Conservation (phyloP, 2,113 vertebrate genomes). For the Falco punctatus region DNA sequence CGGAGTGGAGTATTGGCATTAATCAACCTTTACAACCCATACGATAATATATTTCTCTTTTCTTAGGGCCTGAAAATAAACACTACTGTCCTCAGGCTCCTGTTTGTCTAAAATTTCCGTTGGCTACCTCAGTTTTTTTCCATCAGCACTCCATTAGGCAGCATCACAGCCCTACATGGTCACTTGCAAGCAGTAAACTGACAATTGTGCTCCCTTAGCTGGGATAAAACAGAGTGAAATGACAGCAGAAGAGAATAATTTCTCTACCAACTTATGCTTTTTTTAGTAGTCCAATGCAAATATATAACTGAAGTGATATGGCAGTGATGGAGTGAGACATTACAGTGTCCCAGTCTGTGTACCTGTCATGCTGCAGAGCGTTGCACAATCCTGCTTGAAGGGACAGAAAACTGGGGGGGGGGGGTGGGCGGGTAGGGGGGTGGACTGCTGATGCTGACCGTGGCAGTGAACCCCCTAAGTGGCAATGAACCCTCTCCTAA, state of each 20-base stretch:
- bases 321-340: background rate
- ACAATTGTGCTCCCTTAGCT: background rate
- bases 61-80: background rate
- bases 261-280: background rate
- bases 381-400: background rate
- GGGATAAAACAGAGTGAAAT: background rate
- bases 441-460: background rate
- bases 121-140: background rate
- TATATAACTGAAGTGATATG: fast-evolving
- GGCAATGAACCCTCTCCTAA: background rate
- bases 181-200: background rate
- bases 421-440: too few relatives aligned
- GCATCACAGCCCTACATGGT: background rate
- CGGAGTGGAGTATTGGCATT: background rate
- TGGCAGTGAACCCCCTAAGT: background rate
- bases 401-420: background rate
- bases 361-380: background rate
- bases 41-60: background rate
- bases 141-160: fast-evolving
- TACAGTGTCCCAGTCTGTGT: fast-evolving
- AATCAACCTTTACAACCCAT: background rate
- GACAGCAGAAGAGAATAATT: background rate
- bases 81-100: background rate
- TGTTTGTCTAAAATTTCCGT: fast-evolving
- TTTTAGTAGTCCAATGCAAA: background rate